phyloP scores from a whole-genome alignment of 1,140 invertebrate genomes.

The Rhopalosiphum padi region DNA sequence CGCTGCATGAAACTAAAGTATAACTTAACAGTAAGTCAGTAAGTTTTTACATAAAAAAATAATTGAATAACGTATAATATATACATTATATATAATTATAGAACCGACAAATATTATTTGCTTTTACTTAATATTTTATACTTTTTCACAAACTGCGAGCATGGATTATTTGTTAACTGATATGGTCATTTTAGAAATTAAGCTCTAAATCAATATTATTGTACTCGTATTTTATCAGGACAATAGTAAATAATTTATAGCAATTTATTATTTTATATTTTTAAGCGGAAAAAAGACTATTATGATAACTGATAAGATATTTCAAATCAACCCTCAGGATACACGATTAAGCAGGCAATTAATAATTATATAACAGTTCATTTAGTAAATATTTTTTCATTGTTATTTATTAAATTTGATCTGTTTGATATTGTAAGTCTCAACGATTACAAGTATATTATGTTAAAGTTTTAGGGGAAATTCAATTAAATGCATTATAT shows the following conservation, averaged over 20 bases:
- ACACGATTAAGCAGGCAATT: background rate
- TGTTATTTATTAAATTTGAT: background rate
- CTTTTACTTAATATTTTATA: no score
- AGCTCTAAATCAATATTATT: background rate
- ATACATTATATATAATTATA: no score
- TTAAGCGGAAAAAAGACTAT: background rate
- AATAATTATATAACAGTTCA: background rate
- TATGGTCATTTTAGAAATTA: background rate
- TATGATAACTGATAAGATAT: background rate
- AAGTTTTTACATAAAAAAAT: no score
- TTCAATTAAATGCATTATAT: background rate
- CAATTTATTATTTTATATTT: background rate
- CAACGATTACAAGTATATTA: background rate
- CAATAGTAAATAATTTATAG: background rate
- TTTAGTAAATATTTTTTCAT: background rate
- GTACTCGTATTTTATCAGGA: background rate
- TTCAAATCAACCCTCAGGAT: background rate
- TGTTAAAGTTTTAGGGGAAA: background rate
- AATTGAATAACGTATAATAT: no score
- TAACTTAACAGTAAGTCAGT: no score
- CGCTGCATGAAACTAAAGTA: background rate
- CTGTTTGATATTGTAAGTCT: background rate
- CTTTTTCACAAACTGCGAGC: background rate
- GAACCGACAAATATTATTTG: no score
- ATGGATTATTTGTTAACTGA: background rate